These are phyloP conservation scores for Acanthosepion pharaonis DNA, from an alignment of 2,888 invertebrate genomes.

Conservation along the genomic window DNA sequence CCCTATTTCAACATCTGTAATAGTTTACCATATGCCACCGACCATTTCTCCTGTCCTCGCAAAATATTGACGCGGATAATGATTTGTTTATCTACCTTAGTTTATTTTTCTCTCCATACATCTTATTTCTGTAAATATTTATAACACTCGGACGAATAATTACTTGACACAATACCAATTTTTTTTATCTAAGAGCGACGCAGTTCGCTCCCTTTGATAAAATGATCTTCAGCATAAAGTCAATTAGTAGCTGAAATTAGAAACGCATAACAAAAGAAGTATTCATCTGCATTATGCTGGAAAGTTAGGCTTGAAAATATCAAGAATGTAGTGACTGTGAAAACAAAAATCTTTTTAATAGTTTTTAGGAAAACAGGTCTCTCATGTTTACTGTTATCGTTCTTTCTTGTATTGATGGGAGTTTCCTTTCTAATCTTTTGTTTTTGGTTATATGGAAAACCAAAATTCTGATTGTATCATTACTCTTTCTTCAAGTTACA, in stretches of 20 bases:
- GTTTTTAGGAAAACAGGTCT: too few species aligned
- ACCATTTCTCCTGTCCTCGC: background rate
- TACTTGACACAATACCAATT: background rate
- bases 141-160: background rate
- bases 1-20: constrained; percentile 7
- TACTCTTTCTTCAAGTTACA: too few species aligned
- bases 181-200: background rate
- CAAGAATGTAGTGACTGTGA: too few species aligned
- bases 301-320: too few species aligned
- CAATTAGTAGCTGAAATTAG: background rate
- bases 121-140: constrained; percentile 33
- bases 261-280: background rate
- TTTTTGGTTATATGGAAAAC: too few species aligned
- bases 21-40: constrained; percentile 5
- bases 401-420: too few species aligned
- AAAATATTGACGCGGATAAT: background rate
- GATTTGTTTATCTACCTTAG: constrained; percentile 9
- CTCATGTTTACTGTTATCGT: too few species aligned
- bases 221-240: background rate
- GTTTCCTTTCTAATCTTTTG: too few species aligned
- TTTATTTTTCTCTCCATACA: constrained; percentile 3
- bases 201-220: background rate
- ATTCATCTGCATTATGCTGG: too few species aligned
- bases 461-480: too few species aligned
- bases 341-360: too few species aligned